Evolutionary conservation across 37 sponge, comb jelly and placozoan species (phyloP).

Genomic region (Cladorhizidae sp.): DNA sequence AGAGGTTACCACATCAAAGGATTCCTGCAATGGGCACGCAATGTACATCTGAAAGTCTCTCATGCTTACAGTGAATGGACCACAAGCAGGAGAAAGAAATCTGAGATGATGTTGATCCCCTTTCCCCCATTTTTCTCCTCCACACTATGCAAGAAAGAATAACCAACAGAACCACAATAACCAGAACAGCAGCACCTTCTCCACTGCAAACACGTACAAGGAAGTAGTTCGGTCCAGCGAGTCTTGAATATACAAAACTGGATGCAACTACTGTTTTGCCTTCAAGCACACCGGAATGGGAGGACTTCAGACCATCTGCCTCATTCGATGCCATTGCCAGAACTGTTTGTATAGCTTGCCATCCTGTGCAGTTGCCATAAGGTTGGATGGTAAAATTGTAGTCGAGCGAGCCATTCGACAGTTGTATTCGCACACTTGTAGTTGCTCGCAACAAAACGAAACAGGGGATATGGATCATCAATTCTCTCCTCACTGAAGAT

Average conservation of each 20-base stretch:
- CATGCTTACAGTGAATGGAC: not conserved
- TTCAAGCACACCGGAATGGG: not conserved
- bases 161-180: not conserved
- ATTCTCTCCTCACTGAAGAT: not conserved
- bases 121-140: not conserved
- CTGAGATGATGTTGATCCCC: not conserved
- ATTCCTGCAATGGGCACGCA: not conserved
- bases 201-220: not conserved
- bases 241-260: too few species aligned
- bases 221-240: not conserved
- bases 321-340: not conserved
- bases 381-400: not conserved
- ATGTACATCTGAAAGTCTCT: not conserved
- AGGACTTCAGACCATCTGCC: not conserved
- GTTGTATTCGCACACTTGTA: not conserved
- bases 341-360: not conserved
- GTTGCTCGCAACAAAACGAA: not conserved
- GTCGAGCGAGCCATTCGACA: not conserved
- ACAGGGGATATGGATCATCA: not conserved
- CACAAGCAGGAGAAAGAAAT: not conserved
- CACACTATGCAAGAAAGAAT: not conserved
- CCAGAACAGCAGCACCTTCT: not conserved
- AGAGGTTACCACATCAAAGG: not conserved
- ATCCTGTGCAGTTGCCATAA: not conserved
- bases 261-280: too few species aligned